A percentile compares a stretch with the other conserved stretches of the same genome.
phyloP scores from a whole-genome alignment of 2,113 vertebrate genomes.

The Podocnemis expansa region DNA sequence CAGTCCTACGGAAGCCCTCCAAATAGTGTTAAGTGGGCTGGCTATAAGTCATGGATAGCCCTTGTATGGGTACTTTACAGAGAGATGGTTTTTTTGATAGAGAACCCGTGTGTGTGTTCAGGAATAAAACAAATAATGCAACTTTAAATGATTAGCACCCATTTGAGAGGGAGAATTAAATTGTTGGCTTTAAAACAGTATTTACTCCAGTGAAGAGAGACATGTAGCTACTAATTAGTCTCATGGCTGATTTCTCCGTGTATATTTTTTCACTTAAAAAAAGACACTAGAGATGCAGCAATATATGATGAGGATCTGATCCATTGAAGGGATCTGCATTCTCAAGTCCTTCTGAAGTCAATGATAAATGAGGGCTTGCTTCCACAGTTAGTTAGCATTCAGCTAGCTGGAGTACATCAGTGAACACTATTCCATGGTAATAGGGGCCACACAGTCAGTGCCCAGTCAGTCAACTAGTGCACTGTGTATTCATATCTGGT shows the following conservation, averaged over 20 bases:
- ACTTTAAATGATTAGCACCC: not conserved
- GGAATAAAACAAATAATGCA: not conserved
- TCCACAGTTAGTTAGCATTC: too few relatives aligned
- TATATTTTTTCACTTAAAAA: not conserved
- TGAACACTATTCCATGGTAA: too few relatives aligned
- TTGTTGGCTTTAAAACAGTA: not conserved
- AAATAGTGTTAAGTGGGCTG: not conserved
- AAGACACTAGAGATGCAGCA: too few relatives aligned
- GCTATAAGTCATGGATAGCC: not conserved
- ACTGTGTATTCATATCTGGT: too few relatives aligned
- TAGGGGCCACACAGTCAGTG: too few relatives aligned
- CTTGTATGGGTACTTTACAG: not conserved
- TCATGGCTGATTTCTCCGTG: not conserved
- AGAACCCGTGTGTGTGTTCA: not conserved
- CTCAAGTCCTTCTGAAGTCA: not conserved
- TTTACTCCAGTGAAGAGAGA: not conserved
- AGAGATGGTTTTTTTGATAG: not conserved
- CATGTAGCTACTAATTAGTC: not conserved
- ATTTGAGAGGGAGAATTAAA: not conserved
- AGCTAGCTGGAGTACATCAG: too few relatives aligned
- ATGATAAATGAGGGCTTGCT: not conserved
- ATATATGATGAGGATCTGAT: too few relatives aligned
- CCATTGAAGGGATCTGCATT: too few relatives aligned
- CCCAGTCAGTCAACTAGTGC: too few relatives aligned
- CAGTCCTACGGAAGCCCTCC: not conserved